These are phyloP conservation scores for Rostratula benghalensis DNA, from an alignment of 2,113 vertebrate species.

Conservation along the genomic window DNA sequence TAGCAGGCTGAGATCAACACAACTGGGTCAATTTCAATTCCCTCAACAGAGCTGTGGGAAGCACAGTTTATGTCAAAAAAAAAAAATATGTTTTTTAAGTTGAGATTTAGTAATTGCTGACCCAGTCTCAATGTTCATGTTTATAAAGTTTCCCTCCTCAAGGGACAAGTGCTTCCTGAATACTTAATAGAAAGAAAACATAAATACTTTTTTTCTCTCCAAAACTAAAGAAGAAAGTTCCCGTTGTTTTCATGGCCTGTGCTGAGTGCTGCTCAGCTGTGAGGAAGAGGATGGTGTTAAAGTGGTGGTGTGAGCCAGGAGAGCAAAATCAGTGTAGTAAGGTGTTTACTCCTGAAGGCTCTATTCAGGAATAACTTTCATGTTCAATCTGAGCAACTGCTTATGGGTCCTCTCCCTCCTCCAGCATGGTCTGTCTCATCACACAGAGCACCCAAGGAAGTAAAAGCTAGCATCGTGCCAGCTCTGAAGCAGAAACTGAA, in stretches of 20 bases:
- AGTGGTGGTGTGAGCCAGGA: background rate
- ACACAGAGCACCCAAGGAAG: background rate
- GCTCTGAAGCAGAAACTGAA: background rate
- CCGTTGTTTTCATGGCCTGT: background rate
- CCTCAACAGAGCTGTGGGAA: background rate
- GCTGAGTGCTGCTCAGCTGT: background rate
- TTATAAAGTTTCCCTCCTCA: background rate
- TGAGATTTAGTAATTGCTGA: slow-evolving; percentile 2
- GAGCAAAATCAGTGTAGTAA: background rate
- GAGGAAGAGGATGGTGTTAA: background rate
- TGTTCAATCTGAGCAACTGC: background rate
- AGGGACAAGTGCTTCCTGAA: background rate
- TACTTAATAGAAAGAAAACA: background rate
- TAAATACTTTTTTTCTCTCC: background rate
- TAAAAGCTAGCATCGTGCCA: background rate
- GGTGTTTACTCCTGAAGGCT: background rate
- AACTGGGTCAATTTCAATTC: background rate
- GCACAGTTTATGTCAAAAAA: background rate
- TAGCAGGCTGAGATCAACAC: background rate
- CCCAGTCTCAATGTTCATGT: background rate
- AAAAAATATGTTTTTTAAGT: background rate
- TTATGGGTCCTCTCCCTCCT: background rate
- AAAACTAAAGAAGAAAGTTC: background rate
- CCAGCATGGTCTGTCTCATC: background rate
- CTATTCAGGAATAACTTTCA: background rate